A percentile compares a stretch with the other conserved stretches of the same genome.
Conservation (phyloP, 2,888 invertebrate genomes). For the Himalopsyche japonica region DNA sequence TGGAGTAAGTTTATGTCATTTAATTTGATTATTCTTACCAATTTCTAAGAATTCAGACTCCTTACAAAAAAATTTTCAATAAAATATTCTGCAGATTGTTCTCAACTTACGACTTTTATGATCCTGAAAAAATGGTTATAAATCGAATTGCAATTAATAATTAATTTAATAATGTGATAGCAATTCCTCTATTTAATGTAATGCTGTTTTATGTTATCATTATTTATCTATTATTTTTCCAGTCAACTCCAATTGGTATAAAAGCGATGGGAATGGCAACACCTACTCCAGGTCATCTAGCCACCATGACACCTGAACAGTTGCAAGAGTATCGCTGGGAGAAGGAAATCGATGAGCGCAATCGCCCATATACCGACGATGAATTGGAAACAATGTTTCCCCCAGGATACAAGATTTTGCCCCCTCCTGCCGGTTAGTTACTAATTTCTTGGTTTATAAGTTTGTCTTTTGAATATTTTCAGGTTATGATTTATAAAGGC, state of each 20-base stretch:
- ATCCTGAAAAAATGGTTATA: no score
- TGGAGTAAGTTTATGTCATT: slow-evolving; percentile 58
- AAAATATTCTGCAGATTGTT: no score
- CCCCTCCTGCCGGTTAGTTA: slow-evolving; percentile 83
- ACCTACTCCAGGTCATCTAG: slow-evolving; percentile 93
- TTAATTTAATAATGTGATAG: no score
- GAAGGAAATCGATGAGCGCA: slow-evolving; percentile 97
- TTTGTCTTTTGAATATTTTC: no score
- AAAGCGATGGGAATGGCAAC: slow-evolving; percentile 99
- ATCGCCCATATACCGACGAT: slow-evolving; percentile 94
- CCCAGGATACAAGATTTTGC: slow-evolving; percentile 94
- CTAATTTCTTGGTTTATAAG: no score
- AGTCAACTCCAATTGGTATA: slow-evolving; percentile 82
- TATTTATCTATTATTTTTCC: slow-evolving; percentile 9
- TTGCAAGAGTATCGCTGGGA: slow-evolving; percentile 98
- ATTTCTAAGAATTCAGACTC: no score
- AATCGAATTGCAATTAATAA: no score
- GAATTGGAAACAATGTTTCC: slow-evolving; percentile 98
- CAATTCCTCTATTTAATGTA: no score
- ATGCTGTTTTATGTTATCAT: neutral
- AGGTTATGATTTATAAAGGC: no score
- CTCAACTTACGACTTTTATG: no score
- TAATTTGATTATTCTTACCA: neutral
- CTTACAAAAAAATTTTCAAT: no score
- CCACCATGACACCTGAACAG: slow-evolving; percentile 99